Percentiles rank a stretch among this genome's conserved stretches.
Evolutionary conservation across 2,113 vertebrate species (phyloP).

Genomic region (Shinisaurus crocodilurus): DNA sequence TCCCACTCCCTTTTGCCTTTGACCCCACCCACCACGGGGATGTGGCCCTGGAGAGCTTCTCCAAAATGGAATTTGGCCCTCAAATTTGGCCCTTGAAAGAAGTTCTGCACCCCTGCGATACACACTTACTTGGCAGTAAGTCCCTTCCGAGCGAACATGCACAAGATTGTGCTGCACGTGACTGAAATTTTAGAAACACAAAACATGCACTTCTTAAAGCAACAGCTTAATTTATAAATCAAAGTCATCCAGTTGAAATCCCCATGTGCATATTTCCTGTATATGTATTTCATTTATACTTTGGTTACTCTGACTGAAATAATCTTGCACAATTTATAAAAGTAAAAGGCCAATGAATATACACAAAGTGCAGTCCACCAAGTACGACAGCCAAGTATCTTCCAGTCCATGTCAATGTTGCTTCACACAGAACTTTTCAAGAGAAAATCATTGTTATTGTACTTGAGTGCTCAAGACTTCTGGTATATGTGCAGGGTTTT

Average conservation of each 20-base stretch:
- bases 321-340: not conserved
- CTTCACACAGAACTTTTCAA: not conserved
- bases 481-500: not conserved
- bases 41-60: too few species aligned
- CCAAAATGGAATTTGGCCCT: too few species aligned
- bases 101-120: too few species aligned
- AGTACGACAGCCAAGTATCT: not conserved
- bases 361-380: not conserved
- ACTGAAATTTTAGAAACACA: slow-evolving; percentile 25
- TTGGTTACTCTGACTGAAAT: slow-evolving; percentile 18
- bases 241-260: not conserved
- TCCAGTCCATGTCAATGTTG: slow-evolving; percentile 1
- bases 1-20: too few species aligned
- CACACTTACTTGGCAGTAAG: not conserved
- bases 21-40: too few species aligned
- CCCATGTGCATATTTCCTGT: not conserved
- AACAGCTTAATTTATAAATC: not conserved
- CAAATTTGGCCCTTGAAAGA: too few species aligned
- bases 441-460: not conserved
- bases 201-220: not conserved
- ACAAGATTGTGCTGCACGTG: not conserved
- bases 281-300: not conserved
- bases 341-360: slow-evolving; percentile 19
- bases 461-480: not conserved
- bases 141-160: not conserved